These are phyloP conservation scores for Adelges cooleyi DNA, from an alignment of 1,140 invertebrate species.

Conservation along the genomic window DNA sequence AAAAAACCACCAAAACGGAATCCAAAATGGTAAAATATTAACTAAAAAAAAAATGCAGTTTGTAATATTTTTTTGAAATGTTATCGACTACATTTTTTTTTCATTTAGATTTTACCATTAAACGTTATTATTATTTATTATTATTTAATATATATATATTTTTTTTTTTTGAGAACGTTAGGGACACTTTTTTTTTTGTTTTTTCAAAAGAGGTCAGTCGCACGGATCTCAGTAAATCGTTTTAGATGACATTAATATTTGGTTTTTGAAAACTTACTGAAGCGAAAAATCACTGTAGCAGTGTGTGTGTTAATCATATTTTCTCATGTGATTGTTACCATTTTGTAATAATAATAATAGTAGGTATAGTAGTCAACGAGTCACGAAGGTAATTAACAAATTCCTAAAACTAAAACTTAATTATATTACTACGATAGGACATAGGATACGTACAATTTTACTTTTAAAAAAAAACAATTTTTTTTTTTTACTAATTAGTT, in stretches of 20 bases:
- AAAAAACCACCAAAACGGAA: background rate
- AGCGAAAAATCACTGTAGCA: background rate
- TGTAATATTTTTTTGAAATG: background rate
- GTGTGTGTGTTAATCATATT: background rate
- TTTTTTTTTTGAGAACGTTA: background rate
- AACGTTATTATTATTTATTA: background rate
- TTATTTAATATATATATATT: background rate
- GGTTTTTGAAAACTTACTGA: slow-evolving; percentile 6
- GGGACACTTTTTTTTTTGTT: background rate
- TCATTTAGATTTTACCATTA: background rate
- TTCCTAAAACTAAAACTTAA: slow-evolving; percentile 27
- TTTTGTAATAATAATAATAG: slow-evolving; percentile 23
- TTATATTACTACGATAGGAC: too few species aligned
- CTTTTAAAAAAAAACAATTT: slow-evolving; percentile 3
- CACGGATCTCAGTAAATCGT: slow-evolving; percentile 22
- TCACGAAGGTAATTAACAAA: slow-evolving; percentile 27
- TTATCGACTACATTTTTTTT: background rate
- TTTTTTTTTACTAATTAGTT: slow-evolving; percentile 15
- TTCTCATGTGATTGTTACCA: slow-evolving; percentile 28
- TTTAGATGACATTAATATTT: slow-evolving; percentile 4
- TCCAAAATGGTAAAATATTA: background rate
- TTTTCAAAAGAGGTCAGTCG: slow-evolving; percentile 16
- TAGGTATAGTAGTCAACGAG: slow-evolving; percentile 28
- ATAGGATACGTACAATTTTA: slow-evolving; percentile 14
- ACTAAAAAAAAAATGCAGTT: slow-evolving; percentile 1